Evolutionary conservation across 2,797 vertebrate species (phyloP), one percentile per base, ranked within the genome.

Genomic region (Thamnophis elegans): DNA sequence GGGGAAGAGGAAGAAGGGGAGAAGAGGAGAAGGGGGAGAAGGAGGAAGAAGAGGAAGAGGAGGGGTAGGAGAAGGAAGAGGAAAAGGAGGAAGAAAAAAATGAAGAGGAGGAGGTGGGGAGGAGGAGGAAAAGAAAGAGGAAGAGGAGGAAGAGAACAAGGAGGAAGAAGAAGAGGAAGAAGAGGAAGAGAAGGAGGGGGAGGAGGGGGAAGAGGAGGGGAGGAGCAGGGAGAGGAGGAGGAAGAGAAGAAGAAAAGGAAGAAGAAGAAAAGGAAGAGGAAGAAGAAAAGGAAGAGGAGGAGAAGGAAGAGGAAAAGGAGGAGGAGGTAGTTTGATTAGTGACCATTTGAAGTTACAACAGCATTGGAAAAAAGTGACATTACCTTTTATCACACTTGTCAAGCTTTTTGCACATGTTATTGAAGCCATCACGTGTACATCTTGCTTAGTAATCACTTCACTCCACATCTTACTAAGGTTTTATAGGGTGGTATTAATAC

Each of bases 21-120:
- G 5, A 5, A 4, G 1, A 60, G 3, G 59, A 3, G 1, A n/a
- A n/a, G 0, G 12, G 5, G 9, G 0, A 0, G 2, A 2, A 1
- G 1, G 0, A 2, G 4, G 28, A 65, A 5, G 12, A 65, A 1
- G 7, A 18, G 5, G 16, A 36, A 3, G 1, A 32, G 2, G 22
- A 65, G 5, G 28, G 14, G 0, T 26, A 65, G 1, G 28, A 26
- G 10, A 2, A 26, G 1, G 22, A 10, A 1, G 2, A 60, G 1
- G 59, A 10, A 1, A 8, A 60, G 8, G 58, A 9, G 2, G 8
- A 25, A 2, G 20, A 59, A 2, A n/a, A n/a, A n/a, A n/a, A n/a
- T n/a, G n/a, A n/a, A 25, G 7, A 9, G 22, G 25, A 60, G n/a
- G n/a, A n/a, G n/a, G n/a, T 3, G 3, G 3, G 22, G 6, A 59